Conservation (phyloP, 2,113 vertebrate genomes). For the Anas platyrhynchos region DNA sequence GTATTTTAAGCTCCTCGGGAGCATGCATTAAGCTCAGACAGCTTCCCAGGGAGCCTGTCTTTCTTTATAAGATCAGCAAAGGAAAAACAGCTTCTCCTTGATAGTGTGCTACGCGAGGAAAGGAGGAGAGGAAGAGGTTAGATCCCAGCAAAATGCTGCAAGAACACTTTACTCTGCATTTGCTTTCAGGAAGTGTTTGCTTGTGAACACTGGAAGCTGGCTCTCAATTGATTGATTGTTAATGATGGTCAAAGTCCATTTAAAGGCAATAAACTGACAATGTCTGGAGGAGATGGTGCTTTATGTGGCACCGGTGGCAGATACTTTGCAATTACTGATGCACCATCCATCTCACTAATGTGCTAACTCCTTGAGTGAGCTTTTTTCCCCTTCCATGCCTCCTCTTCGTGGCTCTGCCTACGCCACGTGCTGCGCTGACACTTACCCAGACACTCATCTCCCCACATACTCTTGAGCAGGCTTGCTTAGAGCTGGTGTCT, state of each 20-base stretch:
- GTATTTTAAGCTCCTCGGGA: neutral
- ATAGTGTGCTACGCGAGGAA: neutral
- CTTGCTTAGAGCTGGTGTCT: neutral
- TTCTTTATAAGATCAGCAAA: neutral
- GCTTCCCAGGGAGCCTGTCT: neutral
- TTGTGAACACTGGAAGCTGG: neutral
- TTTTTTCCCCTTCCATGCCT: neutral
- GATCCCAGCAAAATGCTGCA: neutral
- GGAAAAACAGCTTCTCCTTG: neutral
- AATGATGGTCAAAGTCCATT: slow-evolving; percentile 3
- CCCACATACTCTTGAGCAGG: neutral
- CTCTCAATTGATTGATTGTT: neutral
- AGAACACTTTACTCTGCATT: neutral
- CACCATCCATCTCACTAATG: neutral
- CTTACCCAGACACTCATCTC: neutral
- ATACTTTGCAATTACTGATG: neutral
- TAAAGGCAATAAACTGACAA: slow-evolving; percentile 6
- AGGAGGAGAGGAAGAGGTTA: neutral
- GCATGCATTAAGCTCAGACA: neutral
- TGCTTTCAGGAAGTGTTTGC: neutral
- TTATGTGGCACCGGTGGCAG: neutral
- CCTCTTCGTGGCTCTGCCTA: neutral
- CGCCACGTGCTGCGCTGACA: neutral
- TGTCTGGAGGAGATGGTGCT: neutral
- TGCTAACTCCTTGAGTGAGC: neutral